Conservation (phyloP, 2,113 vertebrate genomes). For the Oxyruncus cristatus region DNA sequence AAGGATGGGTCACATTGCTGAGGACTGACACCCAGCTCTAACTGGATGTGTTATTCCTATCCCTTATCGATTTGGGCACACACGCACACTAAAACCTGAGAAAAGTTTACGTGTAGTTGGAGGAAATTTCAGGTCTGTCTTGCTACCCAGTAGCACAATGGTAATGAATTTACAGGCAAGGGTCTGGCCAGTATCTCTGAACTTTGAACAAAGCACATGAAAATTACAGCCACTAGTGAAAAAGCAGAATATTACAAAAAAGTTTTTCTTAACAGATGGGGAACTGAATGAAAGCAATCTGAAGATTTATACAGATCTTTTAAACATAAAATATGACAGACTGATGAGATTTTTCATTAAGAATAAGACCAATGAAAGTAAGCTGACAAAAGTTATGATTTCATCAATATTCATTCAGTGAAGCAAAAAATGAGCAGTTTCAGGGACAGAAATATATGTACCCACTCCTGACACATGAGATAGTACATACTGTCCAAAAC, state of each 20-base stretch:
- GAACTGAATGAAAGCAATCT: background rate
- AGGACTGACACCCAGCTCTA: background rate
- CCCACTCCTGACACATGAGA: background rate
- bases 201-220: background rate
- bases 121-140: background rate
- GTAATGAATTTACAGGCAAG: background rate
- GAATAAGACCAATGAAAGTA: background rate
- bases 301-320: background rate
- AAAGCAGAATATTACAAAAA: background rate
- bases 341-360: background rate
- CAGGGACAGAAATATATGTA: background rate
- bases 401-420: background rate
- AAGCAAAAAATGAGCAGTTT: background rate
- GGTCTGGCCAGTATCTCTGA: background rate
- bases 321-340: background rate
- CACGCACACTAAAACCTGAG: background rate
- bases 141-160: background rate
- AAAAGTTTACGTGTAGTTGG: background rate
- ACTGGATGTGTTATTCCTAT: background rate
- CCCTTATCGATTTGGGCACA: background rate
- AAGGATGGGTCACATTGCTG: background rate
- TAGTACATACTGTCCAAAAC: background rate
- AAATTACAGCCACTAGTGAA: background rate
- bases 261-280: background rate
- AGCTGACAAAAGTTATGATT: background rate